These are phyloP conservation scores for Lophius americanus DNA, from an alignment of 2,797 vertebrate genomes.

Conservation along the genomic window DNA sequence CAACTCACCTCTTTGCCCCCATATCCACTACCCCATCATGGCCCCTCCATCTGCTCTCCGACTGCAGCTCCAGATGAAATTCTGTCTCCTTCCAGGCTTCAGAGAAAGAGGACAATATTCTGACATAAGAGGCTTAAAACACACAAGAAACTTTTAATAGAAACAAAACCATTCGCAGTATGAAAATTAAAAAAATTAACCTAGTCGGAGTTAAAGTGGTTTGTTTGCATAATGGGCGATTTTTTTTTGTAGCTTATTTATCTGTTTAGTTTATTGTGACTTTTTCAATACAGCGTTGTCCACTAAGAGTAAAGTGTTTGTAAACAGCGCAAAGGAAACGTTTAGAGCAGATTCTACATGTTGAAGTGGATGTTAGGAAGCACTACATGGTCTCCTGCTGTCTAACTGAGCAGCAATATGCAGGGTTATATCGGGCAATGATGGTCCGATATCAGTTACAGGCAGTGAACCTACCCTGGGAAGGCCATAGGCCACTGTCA, in stretches of 20 bases:
- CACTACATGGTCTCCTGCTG: not conserved
- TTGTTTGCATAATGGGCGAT: slow-evolving; percentile 1
- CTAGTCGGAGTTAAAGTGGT: slow-evolving; percentile 7
- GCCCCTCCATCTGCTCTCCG: slow-evolving; percentile 45
- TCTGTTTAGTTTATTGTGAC: not conserved
- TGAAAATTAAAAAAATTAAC: slow-evolving; percentile 7
- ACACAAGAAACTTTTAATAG: slow-evolving; percentile 27
- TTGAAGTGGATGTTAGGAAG: not conserved
- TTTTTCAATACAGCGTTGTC: not conserved
- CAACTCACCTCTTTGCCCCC: slow-evolving; percentile 61
- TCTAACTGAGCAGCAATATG: slow-evolving; percentile 2
- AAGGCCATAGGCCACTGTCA: too few species aligned
- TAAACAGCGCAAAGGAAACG: not conserved
- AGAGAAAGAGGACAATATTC: not conserved
- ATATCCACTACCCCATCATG: slow-evolving; percentile 49
- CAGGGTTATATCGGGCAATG: not conserved
- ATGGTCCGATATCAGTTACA: not conserved
- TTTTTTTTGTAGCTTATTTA: not conserved
- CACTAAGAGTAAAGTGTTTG: not conserved
- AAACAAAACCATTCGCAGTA: slow-evolving; percentile 13
- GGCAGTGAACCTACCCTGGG: not conserved
- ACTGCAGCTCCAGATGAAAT: slow-evolving; percentile 13
- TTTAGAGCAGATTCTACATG: not conserved
- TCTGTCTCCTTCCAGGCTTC: slow-evolving; percentile 11
- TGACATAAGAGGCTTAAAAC: slow-evolving; percentile 33